A percentile compares a stretch with the other conserved stretches of the same genome.
phyloP scores from a whole-genome alignment of 2,888 invertebrate genomes.

The Lepeophtheirus nordmannii region DNA sequence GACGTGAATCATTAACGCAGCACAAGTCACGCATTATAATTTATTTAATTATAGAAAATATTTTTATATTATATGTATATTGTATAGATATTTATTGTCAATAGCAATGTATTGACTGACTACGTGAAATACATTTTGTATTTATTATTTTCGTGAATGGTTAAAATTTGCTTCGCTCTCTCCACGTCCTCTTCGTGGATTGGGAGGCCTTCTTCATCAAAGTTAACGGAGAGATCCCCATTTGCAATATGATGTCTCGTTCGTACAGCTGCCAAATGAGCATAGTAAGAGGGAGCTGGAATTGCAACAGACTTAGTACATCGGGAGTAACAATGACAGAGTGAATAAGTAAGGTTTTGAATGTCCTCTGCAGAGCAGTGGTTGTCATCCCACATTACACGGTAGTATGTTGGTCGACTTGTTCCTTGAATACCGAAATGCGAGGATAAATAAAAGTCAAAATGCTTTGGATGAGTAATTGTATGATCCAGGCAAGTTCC shows the following conservation, averaged over 20 bases:
- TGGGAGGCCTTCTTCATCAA: neutral
- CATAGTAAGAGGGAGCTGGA: neutral
- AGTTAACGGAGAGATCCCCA: constrained; percentile 5
- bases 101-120: neutral
- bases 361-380: neutral
- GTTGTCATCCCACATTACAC: neutral
- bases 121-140: constrained; percentile 1
- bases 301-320: neutral
- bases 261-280: neutral
- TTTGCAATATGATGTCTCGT: neutral
- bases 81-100: no score
- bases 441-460: neutral
- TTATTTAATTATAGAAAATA: no score
- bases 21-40: no score
- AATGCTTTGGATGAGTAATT: neutral
- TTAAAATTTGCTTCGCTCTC: neutral
- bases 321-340: neutral
- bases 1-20: no score
- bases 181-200: neutral
- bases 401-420: neutral
- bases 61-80: no score
- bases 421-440: neutral
- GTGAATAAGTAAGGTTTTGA: neutral
- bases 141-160: constrained; percentile 1
- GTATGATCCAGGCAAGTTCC: constrained; percentile 5